phyloP scores from a whole-genome alignment of 2,888 invertebrate species.

The Parascotia fuliginaria region DNA sequence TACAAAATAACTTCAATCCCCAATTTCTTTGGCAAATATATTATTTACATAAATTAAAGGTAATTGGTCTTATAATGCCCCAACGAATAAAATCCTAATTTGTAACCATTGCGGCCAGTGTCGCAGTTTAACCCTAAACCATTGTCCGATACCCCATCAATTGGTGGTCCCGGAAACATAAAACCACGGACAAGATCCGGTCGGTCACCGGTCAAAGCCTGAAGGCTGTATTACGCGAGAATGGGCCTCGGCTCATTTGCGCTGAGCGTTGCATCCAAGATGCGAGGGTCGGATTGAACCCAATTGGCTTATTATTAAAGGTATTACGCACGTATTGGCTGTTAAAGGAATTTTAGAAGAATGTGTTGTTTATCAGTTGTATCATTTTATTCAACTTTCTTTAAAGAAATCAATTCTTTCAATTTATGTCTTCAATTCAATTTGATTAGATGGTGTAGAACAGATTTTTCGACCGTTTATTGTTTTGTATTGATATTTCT shows the following conservation, averaged over 20 bases:
- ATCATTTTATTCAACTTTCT: too few species aligned
- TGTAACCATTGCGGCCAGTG: neutral
- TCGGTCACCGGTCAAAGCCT: slow-evolving; percentile 30
- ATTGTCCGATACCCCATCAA: slow-evolving; percentile 33
- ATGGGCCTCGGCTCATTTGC: slow-evolving; percentile 79
- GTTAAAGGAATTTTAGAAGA: slow-evolving; percentile 6
- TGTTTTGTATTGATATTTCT: too few species aligned
- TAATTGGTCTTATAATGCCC: neutral
- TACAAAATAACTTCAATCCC: too few species aligned
- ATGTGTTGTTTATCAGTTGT: slow-evolving; percentile 1
- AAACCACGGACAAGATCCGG: slow-evolving; percentile 55
- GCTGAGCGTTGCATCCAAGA: slow-evolving; percentile 62
- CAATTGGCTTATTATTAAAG: slow-evolving; percentile 11
- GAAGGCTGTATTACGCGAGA: slow-evolving; percentile 75
- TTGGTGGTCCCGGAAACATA: slow-evolving; percentile 51
- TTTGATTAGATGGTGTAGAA: too few species aligned
- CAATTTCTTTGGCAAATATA: too few species aligned
- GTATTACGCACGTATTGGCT: slow-evolving; percentile 9
- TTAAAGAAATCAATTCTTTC: too few species aligned
- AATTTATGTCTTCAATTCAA: too few species aligned
- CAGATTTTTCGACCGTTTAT: too few species aligned
- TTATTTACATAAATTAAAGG: too few species aligned
- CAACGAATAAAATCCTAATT: neutral
- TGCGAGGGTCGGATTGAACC: slow-evolving; percentile 6
- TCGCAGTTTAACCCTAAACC: slow-evolving; percentile 2